phyloP scores from a whole-genome alignment of 2,888 invertebrate genomes.

The Tiliacea aurago region DNA sequence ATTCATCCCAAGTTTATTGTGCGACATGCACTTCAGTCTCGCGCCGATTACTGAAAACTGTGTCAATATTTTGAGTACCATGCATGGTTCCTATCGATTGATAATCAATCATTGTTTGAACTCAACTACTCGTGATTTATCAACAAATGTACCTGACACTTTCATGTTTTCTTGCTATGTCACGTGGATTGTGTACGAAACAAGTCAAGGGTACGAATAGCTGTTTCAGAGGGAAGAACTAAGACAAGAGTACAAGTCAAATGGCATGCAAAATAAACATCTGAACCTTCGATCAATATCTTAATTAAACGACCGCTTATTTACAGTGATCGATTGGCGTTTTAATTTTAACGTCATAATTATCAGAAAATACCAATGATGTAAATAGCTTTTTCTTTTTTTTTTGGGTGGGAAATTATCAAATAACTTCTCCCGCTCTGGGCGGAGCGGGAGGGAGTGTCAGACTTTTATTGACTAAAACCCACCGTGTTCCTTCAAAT shows the following conservation, averaged over 20 bases:
- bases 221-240: neutral
- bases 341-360: slow-evolving; percentile 25
- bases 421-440: no score
- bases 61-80: slow-evolving; percentile 20
- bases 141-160: slow-evolving; percentile 25
- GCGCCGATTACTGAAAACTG: neutral
- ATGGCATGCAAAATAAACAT: slow-evolving; percentile 21
- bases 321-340: slow-evolving; percentile 17
- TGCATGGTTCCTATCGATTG: slow-evolving; percentile 6
- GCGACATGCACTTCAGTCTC: neutral
- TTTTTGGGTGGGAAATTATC: no score
- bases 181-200: slow-evolving; percentile 34
- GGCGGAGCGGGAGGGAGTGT: no score
- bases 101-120: slow-evolving; percentile 15
- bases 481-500: no score
- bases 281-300: no score
- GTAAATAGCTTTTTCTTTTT: no score
- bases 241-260: slow-evolving; percentile 11
- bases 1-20: no score
- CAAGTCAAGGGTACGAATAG: neutral
- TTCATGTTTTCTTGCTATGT: slow-evolving; percentile 45
- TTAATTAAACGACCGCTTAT: slow-evolving; percentile 8
- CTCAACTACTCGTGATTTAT: slow-evolving; percentile 29
- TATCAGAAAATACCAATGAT: slow-evolving; percentile 19
- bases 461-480: no score